Conservation (phyloP, 1,140 invertebrate genomes). For the Augochlora pura region DNA sequence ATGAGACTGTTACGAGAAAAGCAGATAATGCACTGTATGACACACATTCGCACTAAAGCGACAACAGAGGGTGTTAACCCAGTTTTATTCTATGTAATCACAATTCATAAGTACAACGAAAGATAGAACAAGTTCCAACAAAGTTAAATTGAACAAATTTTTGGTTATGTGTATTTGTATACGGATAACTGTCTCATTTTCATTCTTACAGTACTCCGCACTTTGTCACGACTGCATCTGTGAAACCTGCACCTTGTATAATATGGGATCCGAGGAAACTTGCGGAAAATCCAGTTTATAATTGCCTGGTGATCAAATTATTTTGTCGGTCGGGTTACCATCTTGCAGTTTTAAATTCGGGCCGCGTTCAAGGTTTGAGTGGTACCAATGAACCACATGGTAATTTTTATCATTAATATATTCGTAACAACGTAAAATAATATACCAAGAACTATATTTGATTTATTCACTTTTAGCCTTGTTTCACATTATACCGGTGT, state of each 20-base stretch:
- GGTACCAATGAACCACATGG: slow-evolving; percentile 81
- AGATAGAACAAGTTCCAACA: neutral
- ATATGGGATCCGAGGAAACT: slow-evolving; percentile 69
- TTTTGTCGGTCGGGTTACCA: slow-evolving; percentile 82
- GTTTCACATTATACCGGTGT: slow-evolving; percentile 81
- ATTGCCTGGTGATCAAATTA: slow-evolving; percentile 79
- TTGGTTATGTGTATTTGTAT: neutral
- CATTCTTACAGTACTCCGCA: slow-evolving; percentile 41
- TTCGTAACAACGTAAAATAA: neutral
- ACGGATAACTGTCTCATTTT: slow-evolving; percentile 1
- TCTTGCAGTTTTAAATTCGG: slow-evolving; percentile 81
- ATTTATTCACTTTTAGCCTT: slow-evolving; percentile 76
- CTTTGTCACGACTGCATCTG: slow-evolving; percentile 30
- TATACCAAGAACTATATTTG: neutral
- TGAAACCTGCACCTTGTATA: slow-evolving; percentile 48
- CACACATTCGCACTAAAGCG: no score
- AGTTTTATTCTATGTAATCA: no score
- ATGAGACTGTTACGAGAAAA: no score
- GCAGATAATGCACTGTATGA: no score
- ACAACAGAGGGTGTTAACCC: no score
- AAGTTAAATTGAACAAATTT: neutral
- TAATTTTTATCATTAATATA: slow-evolving; percentile 60
- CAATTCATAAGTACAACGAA: no score
- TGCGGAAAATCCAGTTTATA: slow-evolving; percentile 66
- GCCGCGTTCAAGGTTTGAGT: slow-evolving; percentile 80